phyloP scores from a whole-genome alignment of 2,888 invertebrate species.

The Heliconius hortense region DNA sequence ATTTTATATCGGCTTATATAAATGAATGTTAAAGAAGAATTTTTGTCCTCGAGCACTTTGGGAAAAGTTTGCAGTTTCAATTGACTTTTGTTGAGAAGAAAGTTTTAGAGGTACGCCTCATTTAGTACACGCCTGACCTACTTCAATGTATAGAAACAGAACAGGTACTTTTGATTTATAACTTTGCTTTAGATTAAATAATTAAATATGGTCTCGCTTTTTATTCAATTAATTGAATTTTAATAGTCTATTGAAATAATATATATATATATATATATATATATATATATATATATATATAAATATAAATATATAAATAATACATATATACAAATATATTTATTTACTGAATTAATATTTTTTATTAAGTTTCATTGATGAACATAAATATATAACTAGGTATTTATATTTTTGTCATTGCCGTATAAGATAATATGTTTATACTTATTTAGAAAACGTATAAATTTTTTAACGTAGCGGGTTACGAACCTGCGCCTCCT shows the following conservation, averaged over 20 bases:
- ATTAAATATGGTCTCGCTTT: constrained; percentile 12
- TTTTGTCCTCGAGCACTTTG: constrained; percentile 47
- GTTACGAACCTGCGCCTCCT: no score
- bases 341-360: no score
- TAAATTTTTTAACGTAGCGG: no score
- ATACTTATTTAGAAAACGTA: no score
- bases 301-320: no score
- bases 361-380: no score
- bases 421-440: background rate
- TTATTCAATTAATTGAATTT: background rate
- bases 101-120: constrained; percentile 57
- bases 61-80: constrained; percentile 68
- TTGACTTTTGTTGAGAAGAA: constrained; percentile 71
- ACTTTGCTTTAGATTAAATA: constrained; percentile 27
- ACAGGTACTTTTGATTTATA: constrained; percentile 32
- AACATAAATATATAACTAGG: no score
- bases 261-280: no score
- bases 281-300: no score
- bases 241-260: background rate
- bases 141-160: constrained; percentile 44
- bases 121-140: constrained; percentile 55
- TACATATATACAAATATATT: no score
- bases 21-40: constrained; percentile 10
- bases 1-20: background rate
- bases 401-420: background rate